Evolutionary conservation across 2,888 invertebrate species (phyloP), one percentile per base, ranked within the genome.

Genomic region (Diplazon laetatorius): DNA sequence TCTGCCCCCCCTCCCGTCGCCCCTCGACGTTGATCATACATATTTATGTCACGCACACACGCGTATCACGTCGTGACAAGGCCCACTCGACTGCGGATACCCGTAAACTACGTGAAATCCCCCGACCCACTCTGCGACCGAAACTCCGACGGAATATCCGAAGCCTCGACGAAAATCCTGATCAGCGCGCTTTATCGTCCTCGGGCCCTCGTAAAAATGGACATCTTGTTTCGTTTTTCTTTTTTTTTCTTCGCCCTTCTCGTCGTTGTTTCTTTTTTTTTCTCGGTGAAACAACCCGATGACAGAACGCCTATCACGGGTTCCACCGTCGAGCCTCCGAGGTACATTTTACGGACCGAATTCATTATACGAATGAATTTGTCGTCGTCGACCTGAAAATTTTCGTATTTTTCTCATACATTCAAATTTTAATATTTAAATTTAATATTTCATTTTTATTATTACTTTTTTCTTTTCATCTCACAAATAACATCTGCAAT

Each of bases 11-110:
- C n/a, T n/a, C n/a, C n/a, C n/a, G n/a, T n/a, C n/a, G n/a, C n/a
- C n/a, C n/a, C n/a, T n/a, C 82, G 82, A 79, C 80, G 73, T 65
- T 46, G 44, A n/a, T 69, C 82, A 82, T 84, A 83, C 85, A 85
- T 85, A 86, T 84, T 85, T 86, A 84, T 85, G 81, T 82, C 70
- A 80, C 81, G 77, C 83, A 52, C 14, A 52, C 14, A 82, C 84
- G 16, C 25, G 69, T 80, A 84, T 76, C 63, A 63, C 68, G 75
- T 77, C 82, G 82, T 82, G 80, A 83, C 30, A 3, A 42, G 22
- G 39, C 46, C 48, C 20, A 39, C 68, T n/a, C 22, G 3, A 37
- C 48, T 18, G 35, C 16, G n/a, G 18, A 22, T 48, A 65, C 50
- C 18, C 37, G 22, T 37, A 50, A 22, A 65, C 20, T 20, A 20